Evolutionary conservation across 2,113 vertebrate genomes (phyloP), one percentile per base, ranked within the genome.

Genomic region (Syngnathus typhle): DNA sequence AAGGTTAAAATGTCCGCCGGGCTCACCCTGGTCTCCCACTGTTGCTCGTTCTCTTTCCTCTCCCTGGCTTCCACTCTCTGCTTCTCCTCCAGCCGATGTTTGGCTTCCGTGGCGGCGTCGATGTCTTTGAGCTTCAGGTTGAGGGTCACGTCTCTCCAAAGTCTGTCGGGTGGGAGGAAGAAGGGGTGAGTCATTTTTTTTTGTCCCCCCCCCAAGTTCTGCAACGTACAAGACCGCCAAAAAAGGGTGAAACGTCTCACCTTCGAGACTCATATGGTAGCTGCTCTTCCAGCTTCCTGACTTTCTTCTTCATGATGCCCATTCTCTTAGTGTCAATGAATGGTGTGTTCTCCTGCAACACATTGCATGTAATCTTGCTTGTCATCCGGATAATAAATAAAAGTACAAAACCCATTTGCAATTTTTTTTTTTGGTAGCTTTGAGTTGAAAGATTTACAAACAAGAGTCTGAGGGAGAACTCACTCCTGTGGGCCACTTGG

Each of bases 301-400:
- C 96, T 87, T 95, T 98, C 89, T 99, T 99, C 91, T 98, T 99
- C 69, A 98, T 90, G 84, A 91, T 94, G 88, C 93, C 91, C 87
- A 99, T 85, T 85, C 93, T 95, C 89, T 95, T 99, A 69, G 97
- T 99, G 91, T 99, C 97, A 79, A 98, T 96, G 88, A 99, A 99
- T 77, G 95, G 85, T 16, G 88, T 75, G 82, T 95, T 98, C 86
- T 99, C 97, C 96, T 99, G 71, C 67, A 70, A 71, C 64, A 10
- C 23, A 72, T 23, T 46, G 2, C 1, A 62, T 44, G 8, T 27
- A 15, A 6, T 19, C 18, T 11, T 47, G 46, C 46, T 51, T n/a
- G 19, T n/a, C 19, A n/a, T 52, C 21, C 10, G 8, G 8, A 52
- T 51, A 51, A n/a, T 7, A 21, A n/a, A 51, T 9, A 51, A 10